phyloP scores from a whole-genome alignment of 2,888 invertebrate genomes.

The Archaeoteleia sp. region DNA sequence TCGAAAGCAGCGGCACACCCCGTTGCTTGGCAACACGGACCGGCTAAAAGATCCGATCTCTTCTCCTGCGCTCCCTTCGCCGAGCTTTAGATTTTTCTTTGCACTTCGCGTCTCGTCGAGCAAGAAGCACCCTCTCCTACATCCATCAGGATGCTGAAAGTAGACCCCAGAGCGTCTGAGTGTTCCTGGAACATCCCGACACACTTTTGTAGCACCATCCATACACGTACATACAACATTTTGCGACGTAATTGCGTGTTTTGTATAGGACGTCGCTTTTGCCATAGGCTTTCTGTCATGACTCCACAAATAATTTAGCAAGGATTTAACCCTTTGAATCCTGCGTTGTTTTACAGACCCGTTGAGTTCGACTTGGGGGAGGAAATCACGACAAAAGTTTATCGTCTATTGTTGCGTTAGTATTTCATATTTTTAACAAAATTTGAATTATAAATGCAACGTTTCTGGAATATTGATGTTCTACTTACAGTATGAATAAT shows the following conservation, averaged over 20 bases:
- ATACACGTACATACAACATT: no score
- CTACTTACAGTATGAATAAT: neutral
- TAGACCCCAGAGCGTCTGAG: neutral
- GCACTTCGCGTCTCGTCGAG: constrained; percentile 54
- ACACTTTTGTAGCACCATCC: neutral
- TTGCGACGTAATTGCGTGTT: no score
- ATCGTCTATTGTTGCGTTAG: no score
- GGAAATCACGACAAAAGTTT: no score
- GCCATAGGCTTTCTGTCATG: no score
- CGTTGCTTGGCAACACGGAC: constrained; percentile 62
- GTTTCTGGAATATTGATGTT: neutral
- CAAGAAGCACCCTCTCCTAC: constrained; percentile 52
- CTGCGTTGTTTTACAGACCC: no score
- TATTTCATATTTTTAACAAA: no score
- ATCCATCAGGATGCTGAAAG: neutral
- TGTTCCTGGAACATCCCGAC: neutral
- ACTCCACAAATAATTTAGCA: no score
- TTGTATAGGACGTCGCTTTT: no score
- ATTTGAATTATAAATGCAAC: neutral
- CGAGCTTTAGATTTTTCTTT: constrained; percentile 55
- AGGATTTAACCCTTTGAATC: no score
- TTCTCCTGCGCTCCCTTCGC: constrained; percentile 36
- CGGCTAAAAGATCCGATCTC: constrained; percentile 42
- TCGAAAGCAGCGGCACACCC: constrained; percentile 46
- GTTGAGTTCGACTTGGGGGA: no score